Evolutionary conservation across 2,888 invertebrate species (phyloP), one percentile per base, ranked within the genome.

Genomic region (Empis stercorea): DNA sequence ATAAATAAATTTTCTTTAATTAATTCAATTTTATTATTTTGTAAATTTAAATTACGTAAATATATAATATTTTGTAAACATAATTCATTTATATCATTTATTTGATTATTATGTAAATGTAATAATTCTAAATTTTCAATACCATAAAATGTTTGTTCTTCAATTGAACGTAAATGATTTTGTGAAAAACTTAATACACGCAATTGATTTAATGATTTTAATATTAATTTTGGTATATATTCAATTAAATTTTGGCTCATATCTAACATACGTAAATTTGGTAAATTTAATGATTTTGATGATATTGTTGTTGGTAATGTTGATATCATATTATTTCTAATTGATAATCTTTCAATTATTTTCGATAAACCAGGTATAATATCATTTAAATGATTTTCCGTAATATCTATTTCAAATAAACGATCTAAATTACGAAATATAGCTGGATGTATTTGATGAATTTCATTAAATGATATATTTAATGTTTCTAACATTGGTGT

Each of bases 361-460:
- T 80, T 73, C 0, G 88, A 87, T 45, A 88, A 67, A 1, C 85
- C 86, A 2, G 84, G 81, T n/a, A 85, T 76, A 52, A 88, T 76
- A 57, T 83, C 80, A n/a, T 79, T 67, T 50, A 89, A 62, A 48
- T 76, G 73, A 63, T 89, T 91, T 53, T 73, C 72, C 56, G 84
- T 83, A 1, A 81, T 74, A 61, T 89, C 89, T 23, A 91, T 68
- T 65, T 87, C 87, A 56, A 84, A 88, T 0, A 92, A 72, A 52
- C 81, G 79, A 43, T 76, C 75, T 45, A 91, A 66, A 57, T 83
- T 83, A 49, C 80, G 72, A 56, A 92, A 84, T 0, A 87, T 87
- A 17, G 82, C 77, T 2, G 85, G 81, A 65, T 85, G 87, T 47
- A 88, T 63, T 0, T 76, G 73, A 10, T 77, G 73, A 17, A 92